Conservation (phyloP, 2,797 vertebrate species). For the Mallotus villosus region DNA sequence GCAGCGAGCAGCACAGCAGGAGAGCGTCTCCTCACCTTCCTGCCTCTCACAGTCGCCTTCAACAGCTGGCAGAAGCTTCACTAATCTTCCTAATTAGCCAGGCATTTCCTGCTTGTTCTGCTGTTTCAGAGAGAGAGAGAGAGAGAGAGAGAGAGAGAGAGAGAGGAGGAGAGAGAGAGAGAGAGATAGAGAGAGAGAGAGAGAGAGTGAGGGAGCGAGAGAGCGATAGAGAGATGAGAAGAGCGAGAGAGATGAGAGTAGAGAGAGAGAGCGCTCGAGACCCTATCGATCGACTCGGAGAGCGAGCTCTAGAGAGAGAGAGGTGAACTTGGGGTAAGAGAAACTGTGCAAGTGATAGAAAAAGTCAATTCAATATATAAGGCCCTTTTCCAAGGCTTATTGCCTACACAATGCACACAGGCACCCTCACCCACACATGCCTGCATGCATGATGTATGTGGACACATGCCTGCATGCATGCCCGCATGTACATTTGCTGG, state of each 20-base stretch:
- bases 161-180: not conserved
- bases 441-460: not conserved
- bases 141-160: not conserved
- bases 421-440: not conserved
- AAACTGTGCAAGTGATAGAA: no score
- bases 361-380: no score
- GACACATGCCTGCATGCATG: not conserved
- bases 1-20: conserved; percentile 15
- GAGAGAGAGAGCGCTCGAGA: no score
- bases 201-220: not conserved
- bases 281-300: no score
- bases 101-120: conserved; percentile 57
- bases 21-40: conserved; percentile 27
- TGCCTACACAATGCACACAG: not conserved
- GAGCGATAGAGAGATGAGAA: not conserved
- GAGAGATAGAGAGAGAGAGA: not conserved
- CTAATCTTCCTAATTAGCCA: conserved; percentile 58
- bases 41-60: conserved; percentile 18
- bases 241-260: conserved; percentile 4
- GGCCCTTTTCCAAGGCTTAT: not conserved
- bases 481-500: not conserved
- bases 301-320: not conserved
- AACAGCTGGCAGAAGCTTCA: conserved; percentile 56
- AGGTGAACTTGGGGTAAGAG: no score
- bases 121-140: conserved; percentile 41